phyloP scores from a whole-genome alignment of 30 jellyfish, hydroid and myxozoan genomes.

The Hydractinia symbiolongicarpus region DNA sequence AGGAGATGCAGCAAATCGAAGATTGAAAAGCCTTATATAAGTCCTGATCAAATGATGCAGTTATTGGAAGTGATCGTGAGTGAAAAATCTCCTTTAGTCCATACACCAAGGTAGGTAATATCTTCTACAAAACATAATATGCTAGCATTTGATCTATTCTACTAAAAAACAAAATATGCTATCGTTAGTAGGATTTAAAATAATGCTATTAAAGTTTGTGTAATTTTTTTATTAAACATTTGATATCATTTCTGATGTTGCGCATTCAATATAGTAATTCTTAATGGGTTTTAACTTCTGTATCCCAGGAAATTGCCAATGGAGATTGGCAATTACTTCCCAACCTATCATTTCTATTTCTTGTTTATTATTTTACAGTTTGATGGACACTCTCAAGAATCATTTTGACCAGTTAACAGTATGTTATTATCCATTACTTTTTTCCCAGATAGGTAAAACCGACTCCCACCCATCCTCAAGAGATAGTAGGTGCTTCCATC shows the following conservation, averaged over 20 bases:
- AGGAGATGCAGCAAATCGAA: not conserved
- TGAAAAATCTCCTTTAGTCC: constrained; percentile 24
- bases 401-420: constrained; percentile 7
- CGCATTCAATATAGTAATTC: no score
- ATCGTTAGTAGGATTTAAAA: not conserved
- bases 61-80: constrained; percentile 3
- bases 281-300: no score
- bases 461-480: no score
- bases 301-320: no score
- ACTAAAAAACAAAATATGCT: not conserved
- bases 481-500: no score
- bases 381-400: constrained; percentile 6
- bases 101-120: constrained; percentile 26
- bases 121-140: not conserved
- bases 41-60: constrained; percentile 20
- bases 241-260: no score
- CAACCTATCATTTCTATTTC: no score
- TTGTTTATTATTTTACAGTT: not conserved
- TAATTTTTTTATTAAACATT: no score
- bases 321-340: no score
- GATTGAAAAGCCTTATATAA: not conserved
- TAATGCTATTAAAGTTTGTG: not conserved
- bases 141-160: not conserved
- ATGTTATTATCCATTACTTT: not conserved
- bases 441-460: no score